These are phyloP conservation scores for Vanessa atalanta DNA, from an alignment of 1,140 invertebrate genomes.

Conservation along the genomic window DNA sequence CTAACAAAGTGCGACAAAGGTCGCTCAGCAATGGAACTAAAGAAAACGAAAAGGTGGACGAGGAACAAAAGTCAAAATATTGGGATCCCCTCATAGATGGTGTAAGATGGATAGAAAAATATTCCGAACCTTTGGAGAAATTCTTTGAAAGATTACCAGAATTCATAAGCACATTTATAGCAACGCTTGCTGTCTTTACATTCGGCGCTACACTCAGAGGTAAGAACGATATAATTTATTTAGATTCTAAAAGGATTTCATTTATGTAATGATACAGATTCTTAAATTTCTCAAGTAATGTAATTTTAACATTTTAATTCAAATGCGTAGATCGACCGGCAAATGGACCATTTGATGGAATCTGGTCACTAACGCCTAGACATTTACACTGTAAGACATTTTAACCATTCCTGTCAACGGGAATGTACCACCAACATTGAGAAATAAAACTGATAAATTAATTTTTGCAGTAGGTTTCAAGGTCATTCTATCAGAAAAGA, in stretches of 20 bases:
- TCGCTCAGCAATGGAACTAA: not conserved
- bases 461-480: too few species aligned
- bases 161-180: conserved; percentile 78
- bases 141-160: conserved; percentile 80
- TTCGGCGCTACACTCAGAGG: conserved; percentile 82
- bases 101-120: conserved; percentile 81
- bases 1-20: conserved; percentile 12
- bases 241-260: not conserved
- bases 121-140: conserved; percentile 78
- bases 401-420: too few species aligned
- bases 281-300: too few species aligned
- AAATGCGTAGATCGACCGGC: too few species aligned
- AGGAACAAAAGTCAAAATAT: conserved; percentile 49
- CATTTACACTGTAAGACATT: too few species aligned
- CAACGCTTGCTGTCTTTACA: conserved; percentile 81
- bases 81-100: conserved; percentile 79
- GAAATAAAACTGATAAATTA: too few species aligned
- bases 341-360: too few species aligned
- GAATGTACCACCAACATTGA: too few species aligned
- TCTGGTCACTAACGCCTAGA: too few species aligned
- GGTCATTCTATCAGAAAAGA: too few species aligned
- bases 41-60: not conserved
- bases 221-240: conserved; percentile 41
- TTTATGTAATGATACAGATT: not conserved
- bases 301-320: too few species aligned